A percentile compares a stretch with the other conserved stretches of the same genome.
phyloP scores from a whole-genome alignment of 35 echinoderm and acorn worm genomes.

The Ophiothrix spiculata region DNA sequence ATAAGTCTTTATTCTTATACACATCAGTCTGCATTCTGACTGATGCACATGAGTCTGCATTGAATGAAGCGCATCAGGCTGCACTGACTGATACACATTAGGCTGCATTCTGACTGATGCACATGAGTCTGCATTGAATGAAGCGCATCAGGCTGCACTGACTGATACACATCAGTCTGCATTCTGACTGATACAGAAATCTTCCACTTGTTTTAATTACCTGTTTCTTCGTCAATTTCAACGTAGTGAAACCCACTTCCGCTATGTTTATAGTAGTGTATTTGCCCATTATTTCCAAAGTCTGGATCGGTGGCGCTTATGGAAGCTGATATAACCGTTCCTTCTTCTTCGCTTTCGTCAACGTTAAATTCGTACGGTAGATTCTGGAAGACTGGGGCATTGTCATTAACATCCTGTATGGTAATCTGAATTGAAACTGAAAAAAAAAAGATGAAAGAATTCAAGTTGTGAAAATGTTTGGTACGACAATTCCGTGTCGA shows the following conservation, averaged over 20 bases:
- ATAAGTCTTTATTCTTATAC: too few relatives aligned
- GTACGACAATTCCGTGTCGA: neutral
- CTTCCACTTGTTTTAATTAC: too few relatives aligned
- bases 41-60: too few relatives aligned
- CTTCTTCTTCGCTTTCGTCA: conserved; percentile 22
- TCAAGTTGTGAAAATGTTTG: neutral
- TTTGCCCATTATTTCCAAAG: conserved; percentile 20
- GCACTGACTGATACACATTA: too few relatives aligned
- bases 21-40: too few relatives aligned
- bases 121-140: too few relatives aligned
- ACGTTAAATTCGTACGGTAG: conserved; percentile 32
- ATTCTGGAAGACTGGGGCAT: conserved; percentile 37
- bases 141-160: too few relatives aligned
- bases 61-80: too few relatives aligned
- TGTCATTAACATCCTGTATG: conserved; percentile 64
- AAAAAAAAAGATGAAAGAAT: neutral
- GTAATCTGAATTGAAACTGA: conserved; percentile 45
- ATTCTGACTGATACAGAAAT: too few relatives aligned
- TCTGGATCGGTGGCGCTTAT: conserved; percentile 50
- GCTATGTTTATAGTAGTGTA: neutral
- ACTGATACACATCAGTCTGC: too few relatives aligned
- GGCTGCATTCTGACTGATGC: too few relatives aligned
- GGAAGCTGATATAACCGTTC: conserved; percentile 49
- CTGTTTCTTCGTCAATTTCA: conserved; percentile 33
- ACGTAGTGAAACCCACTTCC: neutral